These are phyloP conservation scores for Siphlonurus alternatus DNA, from an alignment of 2,888 invertebrate genomes.

Conservation along the genomic window DNA sequence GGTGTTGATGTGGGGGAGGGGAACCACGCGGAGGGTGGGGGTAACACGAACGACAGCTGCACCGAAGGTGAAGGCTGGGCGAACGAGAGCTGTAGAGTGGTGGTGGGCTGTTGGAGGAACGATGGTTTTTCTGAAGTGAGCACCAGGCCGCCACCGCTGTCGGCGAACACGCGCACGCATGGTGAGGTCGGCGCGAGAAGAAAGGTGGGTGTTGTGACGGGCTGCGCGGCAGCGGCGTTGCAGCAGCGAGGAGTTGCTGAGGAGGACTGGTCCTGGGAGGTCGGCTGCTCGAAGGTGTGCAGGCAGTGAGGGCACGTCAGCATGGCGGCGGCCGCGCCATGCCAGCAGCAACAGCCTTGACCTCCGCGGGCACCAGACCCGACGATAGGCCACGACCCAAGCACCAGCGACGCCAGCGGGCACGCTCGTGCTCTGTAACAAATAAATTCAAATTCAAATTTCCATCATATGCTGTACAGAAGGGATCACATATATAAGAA, in stretches of 20 bases:
- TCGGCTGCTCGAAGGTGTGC: conserved; percentile 34
- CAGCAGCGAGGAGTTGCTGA: conserved; percentile 11
- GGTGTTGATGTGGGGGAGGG: conserved; percentile 4
- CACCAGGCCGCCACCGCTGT: conserved; percentile 13
- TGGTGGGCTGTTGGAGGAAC: background rate
- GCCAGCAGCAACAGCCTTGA: background rate
- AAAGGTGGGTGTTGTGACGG: conserved; percentile 10
- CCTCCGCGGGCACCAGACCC: background rate
- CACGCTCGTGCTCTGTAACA: background rate
- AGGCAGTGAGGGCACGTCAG: conserved; percentile 52
- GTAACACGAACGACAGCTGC: conserved; percentile 15
- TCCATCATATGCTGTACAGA: too few species aligned
- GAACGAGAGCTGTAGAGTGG: conserved; percentile 8
- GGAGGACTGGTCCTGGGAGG: conserved; percentile 17
- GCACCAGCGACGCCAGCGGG: conserved; percentile 1
- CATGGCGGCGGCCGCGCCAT: conserved; percentile 15
- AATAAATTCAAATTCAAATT: too few species aligned
- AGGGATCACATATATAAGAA: too few species aligned
- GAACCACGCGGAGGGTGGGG: conserved; percentile 1
- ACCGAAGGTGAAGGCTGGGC: conserved; percentile 17
- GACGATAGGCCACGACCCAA: background rate
- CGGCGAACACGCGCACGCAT: conserved; percentile 12
- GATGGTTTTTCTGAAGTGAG: conserved; percentile 6
- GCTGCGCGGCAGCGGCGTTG: conserved; percentile 19
- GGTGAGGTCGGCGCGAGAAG: conserved; percentile 1